These are phyloP conservation scores for Capitulum mitella DNA, from an alignment of 2,888 invertebrate species.

Conservation along the genomic window DNA sequence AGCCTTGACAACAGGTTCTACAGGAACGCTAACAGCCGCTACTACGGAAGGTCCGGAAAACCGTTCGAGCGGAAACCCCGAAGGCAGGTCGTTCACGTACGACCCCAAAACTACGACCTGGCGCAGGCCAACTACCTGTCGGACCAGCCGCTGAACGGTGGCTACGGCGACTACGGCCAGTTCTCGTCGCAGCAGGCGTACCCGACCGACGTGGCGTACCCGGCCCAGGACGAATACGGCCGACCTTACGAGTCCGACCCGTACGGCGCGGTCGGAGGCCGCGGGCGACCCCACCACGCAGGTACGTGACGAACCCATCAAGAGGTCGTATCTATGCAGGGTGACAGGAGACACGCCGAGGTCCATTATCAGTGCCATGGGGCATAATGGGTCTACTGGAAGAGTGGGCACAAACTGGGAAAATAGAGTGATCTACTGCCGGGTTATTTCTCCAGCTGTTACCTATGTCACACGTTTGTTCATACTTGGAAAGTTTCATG, in stretches of 20 bases:
- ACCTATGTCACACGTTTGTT: too few relatives aligned
- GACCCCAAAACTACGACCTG: slow-evolving; percentile 38
- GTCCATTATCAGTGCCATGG: too few relatives aligned
- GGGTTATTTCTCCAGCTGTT: too few relatives aligned
- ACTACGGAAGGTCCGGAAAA: slow-evolving; percentile 63
- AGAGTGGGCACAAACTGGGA: too few relatives aligned
- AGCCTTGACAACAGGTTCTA: slow-evolving; percentile 29
- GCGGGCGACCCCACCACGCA: slow-evolving; percentile 76
- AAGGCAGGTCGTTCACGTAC: slow-evolving; percentile 35
- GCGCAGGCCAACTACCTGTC: slow-evolving; percentile 37
- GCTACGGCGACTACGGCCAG: slow-evolving; percentile 74
- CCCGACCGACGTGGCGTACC: slow-evolving; percentile 28
- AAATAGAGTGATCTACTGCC: too few relatives aligned
- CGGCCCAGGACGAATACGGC: slow-evolving; percentile 41
- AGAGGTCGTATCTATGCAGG: too few relatives aligned
- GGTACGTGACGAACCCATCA: slow-evolving; percentile 53
- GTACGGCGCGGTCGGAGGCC: slow-evolving; percentile 81
- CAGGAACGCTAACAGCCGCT: slow-evolving; percentile 37
- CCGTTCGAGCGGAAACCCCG: slow-evolving; percentile 35
- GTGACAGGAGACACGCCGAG: too few relatives aligned
- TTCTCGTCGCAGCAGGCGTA: slow-evolving; percentile 53
- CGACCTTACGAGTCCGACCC: slow-evolving; percentile 54
- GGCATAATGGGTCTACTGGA: too few relatives aligned
- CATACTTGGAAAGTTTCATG: too few relatives aligned
- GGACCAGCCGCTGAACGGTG: slow-evolving; percentile 50